phyloP scores from a whole-genome alignment of 2,888 invertebrate species.

The Diarsia mendica region DNA sequence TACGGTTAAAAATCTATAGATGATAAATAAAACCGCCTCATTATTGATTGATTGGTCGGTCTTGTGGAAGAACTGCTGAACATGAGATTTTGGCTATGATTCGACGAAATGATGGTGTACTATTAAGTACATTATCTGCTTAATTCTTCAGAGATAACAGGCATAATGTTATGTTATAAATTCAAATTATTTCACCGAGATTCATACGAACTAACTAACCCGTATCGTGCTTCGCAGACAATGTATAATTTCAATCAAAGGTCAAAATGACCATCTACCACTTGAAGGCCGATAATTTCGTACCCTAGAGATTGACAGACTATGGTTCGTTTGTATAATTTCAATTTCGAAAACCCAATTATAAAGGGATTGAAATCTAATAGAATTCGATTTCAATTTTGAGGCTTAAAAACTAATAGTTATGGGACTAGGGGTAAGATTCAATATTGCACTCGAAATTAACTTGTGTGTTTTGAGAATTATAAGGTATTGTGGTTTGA shows the following conservation, averaged over 20 bases:
- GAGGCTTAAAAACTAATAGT: conserved; percentile 72
- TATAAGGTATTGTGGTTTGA: conserved; percentile 12
- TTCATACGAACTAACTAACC: not conserved
- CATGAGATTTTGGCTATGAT: not conserved
- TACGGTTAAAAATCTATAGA: not conserved
- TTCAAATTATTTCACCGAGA: not conserved
- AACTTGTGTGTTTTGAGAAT: conserved; percentile 42
- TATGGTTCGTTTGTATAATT: conserved; percentile 53
- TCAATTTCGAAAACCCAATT: conserved; percentile 69
- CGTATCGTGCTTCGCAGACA: conserved; percentile 9
- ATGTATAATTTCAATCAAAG: conserved; percentile 43
- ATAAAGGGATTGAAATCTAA: conserved; percentile 68
- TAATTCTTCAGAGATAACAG: not conserved
- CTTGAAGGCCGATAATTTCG: conserved; percentile 39
- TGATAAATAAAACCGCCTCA: not conserved
- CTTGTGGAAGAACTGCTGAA: not conserved
- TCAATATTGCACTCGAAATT: conserved; percentile 61
- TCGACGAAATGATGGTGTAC: too few species aligned
- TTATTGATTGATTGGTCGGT: not conserved
- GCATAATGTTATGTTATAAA: not conserved
- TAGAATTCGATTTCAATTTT: conserved; percentile 73
- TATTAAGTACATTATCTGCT: not conserved
- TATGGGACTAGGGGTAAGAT: conserved; percentile 60
- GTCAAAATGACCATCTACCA: conserved; percentile 43
- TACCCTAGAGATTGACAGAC: conserved; percentile 42